Conservation (phyloP, 2,888 invertebrate genomes). For the Cerastis leucographa region DNA sequence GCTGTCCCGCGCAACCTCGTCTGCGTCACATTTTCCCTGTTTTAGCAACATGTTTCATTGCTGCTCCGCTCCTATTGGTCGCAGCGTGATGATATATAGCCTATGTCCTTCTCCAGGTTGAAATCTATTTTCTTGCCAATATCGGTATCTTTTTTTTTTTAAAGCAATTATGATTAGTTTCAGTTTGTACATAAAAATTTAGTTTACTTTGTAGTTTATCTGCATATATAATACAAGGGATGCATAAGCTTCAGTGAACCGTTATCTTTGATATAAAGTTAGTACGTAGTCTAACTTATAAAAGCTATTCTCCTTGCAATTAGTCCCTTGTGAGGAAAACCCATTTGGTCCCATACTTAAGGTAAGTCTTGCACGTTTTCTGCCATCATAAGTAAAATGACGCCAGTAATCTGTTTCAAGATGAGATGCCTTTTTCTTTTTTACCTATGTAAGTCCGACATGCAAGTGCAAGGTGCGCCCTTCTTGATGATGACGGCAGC, state of each 20-base stretch:
- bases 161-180: too few relatives aligned
- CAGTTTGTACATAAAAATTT: too few relatives aligned
- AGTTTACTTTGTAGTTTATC: neutral
- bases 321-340: neutral
- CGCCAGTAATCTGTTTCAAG: slow-evolving; percentile 14
- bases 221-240: neutral
- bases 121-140: too few relatives aligned
- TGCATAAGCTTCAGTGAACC: neutral
- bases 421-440: slow-evolving; percentile 23
- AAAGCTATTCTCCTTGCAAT: neutral
- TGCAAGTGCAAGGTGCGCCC: slow-evolving; percentile 2
- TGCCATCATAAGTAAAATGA: slow-evolving; percentile 14
- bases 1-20: too few relatives aligned
- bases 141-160: too few relatives aligned
- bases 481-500: slow-evolving; percentile 12
- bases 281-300: neutral
- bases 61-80: too few relatives aligned
- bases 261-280: neutral
- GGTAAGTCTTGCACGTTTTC: slow-evolving; percentile 6
- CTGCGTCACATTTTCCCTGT: too few relatives aligned
- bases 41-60: too few relatives aligned
- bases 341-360: neutral
- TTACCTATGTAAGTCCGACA: neutral
- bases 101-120: too few relatives aligned
- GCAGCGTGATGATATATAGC: too few relatives aligned